Conservation (phyloP, 2,797 vertebrate species). For the Sarcoramphus papa region DNA sequence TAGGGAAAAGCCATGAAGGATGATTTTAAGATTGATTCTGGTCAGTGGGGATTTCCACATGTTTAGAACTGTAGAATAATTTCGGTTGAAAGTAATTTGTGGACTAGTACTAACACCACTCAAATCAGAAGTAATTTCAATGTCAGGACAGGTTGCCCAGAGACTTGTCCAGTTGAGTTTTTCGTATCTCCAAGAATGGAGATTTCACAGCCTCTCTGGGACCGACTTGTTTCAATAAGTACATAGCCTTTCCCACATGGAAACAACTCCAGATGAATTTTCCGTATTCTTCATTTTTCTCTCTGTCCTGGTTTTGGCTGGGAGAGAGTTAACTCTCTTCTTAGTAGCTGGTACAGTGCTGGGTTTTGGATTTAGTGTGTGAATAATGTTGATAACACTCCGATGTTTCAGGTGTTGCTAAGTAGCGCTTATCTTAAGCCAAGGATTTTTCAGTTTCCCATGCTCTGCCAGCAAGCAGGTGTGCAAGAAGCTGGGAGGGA, state of each 20-base stretch:
- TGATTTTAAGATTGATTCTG: background rate
- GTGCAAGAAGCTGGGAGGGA: too few species aligned
- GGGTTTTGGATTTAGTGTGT: too few species aligned
- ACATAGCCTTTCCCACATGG: background rate
- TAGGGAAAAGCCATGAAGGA: background rate
- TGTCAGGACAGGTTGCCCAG: background rate
- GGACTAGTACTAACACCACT: background rate
- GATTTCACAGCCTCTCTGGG: background rate
- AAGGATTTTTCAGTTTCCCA: too few species aligned
- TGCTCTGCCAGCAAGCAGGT: too few species aligned
- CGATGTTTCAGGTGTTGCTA: too few species aligned
- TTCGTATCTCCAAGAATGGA: background rate
- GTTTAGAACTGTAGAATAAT: background rate
- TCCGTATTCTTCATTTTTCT: background rate
- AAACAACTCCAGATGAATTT: background rate
- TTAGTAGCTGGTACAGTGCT: too few species aligned
- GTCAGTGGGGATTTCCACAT: background rate
- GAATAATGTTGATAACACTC: too few species aligned
- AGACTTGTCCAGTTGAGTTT: background rate
- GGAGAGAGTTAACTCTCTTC: too few species aligned
- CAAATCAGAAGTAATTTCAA: background rate
- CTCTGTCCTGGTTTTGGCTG: too few species aligned
- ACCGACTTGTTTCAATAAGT: background rate
- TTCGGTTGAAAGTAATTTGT: background rate
- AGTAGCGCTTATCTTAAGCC: too few species aligned